Conservation (phyloP, 2,888 invertebrate genomes). For the Drosophila paranaensis region DNA sequence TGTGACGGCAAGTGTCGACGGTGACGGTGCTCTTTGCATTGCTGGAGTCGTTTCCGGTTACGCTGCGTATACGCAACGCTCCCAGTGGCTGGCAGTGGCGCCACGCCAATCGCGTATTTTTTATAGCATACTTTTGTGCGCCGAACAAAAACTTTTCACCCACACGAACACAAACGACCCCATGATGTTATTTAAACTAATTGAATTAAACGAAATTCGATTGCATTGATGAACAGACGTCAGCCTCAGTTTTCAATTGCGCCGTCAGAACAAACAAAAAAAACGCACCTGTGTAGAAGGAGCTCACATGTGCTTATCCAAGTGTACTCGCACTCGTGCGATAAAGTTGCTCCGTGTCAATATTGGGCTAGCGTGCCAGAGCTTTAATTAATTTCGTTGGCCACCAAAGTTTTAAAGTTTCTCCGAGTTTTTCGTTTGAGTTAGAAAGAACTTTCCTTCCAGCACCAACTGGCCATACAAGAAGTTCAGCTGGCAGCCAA, state of each 20-base stretch:
- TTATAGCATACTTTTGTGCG: conserved; percentile 42
- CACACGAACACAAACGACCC: conserved; percentile 8
- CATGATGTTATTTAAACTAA: conserved; percentile 73
- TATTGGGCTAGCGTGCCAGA: conserved; percentile 73
- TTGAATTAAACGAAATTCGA: conserved; percentile 73
- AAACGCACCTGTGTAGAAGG: not conserved
- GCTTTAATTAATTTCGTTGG: conserved; percentile 70
- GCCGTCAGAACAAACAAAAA: not conserved
- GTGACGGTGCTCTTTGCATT: conserved; percentile 50
- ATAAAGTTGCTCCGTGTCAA: conserved; percentile 67
- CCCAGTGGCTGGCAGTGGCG: conserved; percentile 14
- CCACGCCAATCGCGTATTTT: conserved; percentile 31
- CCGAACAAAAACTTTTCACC: conserved; percentile 50
- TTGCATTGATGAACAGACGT: conserved; percentile 46
- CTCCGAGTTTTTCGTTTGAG: conserved; percentile 44
- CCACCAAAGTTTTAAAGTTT: conserved; percentile 57
- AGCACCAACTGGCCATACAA: conserved; percentile 87
- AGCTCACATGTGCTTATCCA: conserved; percentile 22
- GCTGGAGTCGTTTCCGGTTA: conserved; percentile 65
- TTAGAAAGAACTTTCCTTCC: conserved; percentile 32
- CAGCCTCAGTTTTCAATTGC: conserved; percentile 16
- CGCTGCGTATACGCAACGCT: conserved; percentile 60
- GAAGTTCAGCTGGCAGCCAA: conserved; percentile 94
- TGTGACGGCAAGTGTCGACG: conserved; percentile 28
- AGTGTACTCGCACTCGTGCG: conserved; percentile 30